Evolutionary conservation across 1,140 invertebrate genomes (phyloP), one percentile per base, ranked within the genome.

Genomic region (Drosophila mayri): DNA sequence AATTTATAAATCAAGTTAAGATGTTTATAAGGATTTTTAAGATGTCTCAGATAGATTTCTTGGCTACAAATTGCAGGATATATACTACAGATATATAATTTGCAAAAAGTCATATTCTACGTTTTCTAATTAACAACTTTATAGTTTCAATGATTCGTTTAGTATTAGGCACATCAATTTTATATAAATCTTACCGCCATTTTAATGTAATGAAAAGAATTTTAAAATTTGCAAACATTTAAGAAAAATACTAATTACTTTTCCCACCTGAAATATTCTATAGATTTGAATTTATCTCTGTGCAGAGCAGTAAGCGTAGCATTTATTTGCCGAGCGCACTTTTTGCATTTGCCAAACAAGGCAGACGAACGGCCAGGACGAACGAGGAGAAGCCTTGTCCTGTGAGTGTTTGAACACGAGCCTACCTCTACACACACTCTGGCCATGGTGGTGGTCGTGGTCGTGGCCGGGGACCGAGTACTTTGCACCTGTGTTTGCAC

Each of bases 301-400:
- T 44, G 66, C 40, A 59, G 20, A 60, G 16, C 18, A 32, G 66
- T 68, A 70, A 72, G 37, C 40, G 49, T 32, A 61, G 72, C 77
- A 49, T 70, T 78, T 78, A 71, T 73, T 76, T 72, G 79, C 57
- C 70, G 30, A 70, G 77, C 78, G 73, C 76, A 87, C 84, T 87
- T 87, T 87, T 87, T 84, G 83, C 83, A 80, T 83, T 88, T 70
- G 83, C 72, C 80, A 88, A 82, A 74, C 60, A 71, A 55, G 70
- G 79, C 52, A 61, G 70, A n/a, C 46, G 22, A 55, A 38, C 30
- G 65, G 72, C 38, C 63, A 44, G 59, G 58, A 58, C 37, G 41
- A 40, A 35, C 18, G 38, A 50, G 46, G 22, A 47, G 47, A 22
- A 40, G 57, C 47, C 63, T 63, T 62, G 44, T 41, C 50, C 62